Evolutionary conservation across 2,797 vertebrate genomes (phyloP), one percentile per base, ranked within the genome.

Genomic region (Tenualosa ilisha): DNA sequence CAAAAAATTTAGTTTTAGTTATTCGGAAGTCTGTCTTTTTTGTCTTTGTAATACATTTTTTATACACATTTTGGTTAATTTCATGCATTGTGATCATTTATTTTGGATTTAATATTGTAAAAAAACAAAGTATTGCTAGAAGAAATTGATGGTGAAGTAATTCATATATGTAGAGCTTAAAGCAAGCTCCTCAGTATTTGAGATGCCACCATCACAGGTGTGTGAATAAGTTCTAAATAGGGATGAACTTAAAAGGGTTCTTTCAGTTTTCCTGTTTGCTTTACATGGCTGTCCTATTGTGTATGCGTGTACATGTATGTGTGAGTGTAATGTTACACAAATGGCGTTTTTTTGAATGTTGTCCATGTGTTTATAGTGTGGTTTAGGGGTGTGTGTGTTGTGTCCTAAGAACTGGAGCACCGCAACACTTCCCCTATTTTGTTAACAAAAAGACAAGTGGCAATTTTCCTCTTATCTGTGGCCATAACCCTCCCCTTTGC

Each of bases 381-480:
- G 83, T 89, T 87, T 68, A 83, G 93, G 61, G 61, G 91, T 90
- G 88, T 83, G 88, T 83, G 84, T 91, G 92, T 89, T 86, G 90
- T 91, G 31, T 31, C 31, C 31, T 31, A 1, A 31, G 31, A 31
- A 31, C 85, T 83, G 17, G 87, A 51, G 68, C 89, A 86, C 93
- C 91, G 87, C 92, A 89, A 89, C 90, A 90, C 91, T 92, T 93
- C 93, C 94, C 93, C 84, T 90, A 84, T 75, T 93, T 75, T 40
- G 68, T 75, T 75, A 37, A 72, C 37, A 72, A 9, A 65, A 63
- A 17, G 37, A 75, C 40, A 75, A 40, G 85, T 86, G 90, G 24
- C 84, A 83, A 89, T 92, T 89, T 89, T 86, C 82, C 87, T 89
- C 90, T 89, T 88, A 93, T 88, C 82, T 83, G 91, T 92, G 92